Base-by-base conservation (phyloP, 1,140 invertebrate species). In the Drosophila saltans region DNA sequence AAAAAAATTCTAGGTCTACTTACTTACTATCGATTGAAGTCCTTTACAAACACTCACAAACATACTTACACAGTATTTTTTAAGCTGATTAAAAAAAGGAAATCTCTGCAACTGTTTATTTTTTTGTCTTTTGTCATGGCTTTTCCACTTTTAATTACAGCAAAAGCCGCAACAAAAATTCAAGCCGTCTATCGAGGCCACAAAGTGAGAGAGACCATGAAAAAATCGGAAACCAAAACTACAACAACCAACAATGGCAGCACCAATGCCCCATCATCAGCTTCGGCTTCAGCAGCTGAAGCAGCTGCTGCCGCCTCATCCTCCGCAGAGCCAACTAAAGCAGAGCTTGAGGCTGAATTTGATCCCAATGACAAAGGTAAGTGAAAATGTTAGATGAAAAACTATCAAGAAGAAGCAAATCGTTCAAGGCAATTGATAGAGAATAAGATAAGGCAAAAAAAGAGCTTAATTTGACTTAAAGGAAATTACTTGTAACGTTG, bases 311-410 rank as follows among this genome's bases (percentile, higher is more conserved):
- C 77, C 72, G 79, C 79, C 45, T 70, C 79, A 10, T 61, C 92
- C 65, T 93, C 94, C 63, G 90, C 90, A 33, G 95, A 95, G 90
- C 95, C 95, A 30, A 95, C 94, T 66, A 94, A 94, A 91, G 95
- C 95, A 78, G 94, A 97, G 90, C 93, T 96, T 66, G 94, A 96
- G 84, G 94, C 95, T 59, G 96, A 97, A 92, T 97, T 97, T 92
- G 93, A 94, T 72, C 93, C 95, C 67, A 96, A 96, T 92, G 96
- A 96, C 93, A 94, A 95, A 94, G 96, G 96, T 97, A 92, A 88
- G 82, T 61, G 28, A 1, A 30, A 16, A 16, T 16, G 16, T 16
- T 16, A 16, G 16, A 16, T 16, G 16, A 16, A 16, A 16, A 16
- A 16, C 16, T 16, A 16, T 16, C 16, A 16, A 16, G 16, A 16